phyloP scores from a whole-genome alignment of 2,113 vertebrate genomes.

The Callipepla squamata region DNA sequence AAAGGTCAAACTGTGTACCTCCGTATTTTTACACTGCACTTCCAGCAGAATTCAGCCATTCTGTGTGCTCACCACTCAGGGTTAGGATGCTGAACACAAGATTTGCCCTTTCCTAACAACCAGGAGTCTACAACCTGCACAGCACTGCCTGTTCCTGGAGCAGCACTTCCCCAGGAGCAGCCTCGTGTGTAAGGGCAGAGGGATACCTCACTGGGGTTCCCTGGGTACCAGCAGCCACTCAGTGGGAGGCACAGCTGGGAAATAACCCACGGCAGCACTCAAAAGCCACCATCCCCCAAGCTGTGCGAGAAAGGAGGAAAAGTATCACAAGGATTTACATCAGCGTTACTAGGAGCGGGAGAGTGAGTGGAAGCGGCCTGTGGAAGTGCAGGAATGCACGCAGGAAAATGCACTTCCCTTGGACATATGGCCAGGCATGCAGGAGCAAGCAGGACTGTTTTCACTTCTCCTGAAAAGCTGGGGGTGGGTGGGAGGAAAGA shows the following conservation, averaged over 20 bases:
- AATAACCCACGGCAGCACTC: background rate
- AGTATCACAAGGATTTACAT: background rate
- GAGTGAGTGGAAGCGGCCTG: background rate
- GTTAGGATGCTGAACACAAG: background rate
- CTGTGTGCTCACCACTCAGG: fast-evolving
- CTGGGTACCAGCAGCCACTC: background rate
- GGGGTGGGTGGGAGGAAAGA: background rate
- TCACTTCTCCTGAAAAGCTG: slow-evolving; percentile 21
- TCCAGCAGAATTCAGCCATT: background rate
- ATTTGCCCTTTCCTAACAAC: background rate
- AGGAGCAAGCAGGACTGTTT: slow-evolving; percentile 8
- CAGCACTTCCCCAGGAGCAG: background rate
- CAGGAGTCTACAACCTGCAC: background rate
- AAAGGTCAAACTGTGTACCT: background rate
- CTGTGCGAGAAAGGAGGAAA: background rate
- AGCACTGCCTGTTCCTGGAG: background rate
- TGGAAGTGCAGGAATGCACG: fast-evolving
- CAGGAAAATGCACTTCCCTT: background rate
- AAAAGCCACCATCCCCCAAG: background rate
- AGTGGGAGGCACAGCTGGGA: background rate
- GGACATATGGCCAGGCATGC: background rate
- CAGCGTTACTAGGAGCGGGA: background rate
- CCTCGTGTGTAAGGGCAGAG: fast-evolving
- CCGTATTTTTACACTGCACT: background rate
- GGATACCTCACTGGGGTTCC: background rate